Evolutionary conservation across 2,888 invertebrate genomes (phyloP).

Genomic region (Vandiemenella viatica): DNA sequence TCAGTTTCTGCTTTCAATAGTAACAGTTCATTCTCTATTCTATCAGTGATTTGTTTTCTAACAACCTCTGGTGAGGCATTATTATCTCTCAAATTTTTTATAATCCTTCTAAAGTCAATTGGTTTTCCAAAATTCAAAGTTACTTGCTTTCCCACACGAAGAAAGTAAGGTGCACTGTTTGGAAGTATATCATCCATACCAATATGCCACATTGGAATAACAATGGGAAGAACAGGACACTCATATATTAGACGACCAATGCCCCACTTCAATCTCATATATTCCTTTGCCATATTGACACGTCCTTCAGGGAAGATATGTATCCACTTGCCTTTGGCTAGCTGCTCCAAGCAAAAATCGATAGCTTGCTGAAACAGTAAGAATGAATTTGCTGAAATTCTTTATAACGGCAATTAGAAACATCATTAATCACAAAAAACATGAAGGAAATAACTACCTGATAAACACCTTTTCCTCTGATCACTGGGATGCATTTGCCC

Average conservation of each 20-base stretch:
- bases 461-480: conserved; percentile 84
- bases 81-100: conserved; percentile 38
- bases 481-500: conserved; percentile 87
- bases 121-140: conserved; percentile 75
- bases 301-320: conserved; percentile 97
- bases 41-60: conserved; percentile 66
- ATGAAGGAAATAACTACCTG: too few species aligned
- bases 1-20: conserved; percentile 46
- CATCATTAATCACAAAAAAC: too few species aligned
- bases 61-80: conserved; percentile 58
- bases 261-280: conserved; percentile 83
- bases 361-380: conserved; percentile 50
- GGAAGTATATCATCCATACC: conserved; percentile 85
- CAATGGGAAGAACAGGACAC: conserved; percentile 55
- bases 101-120: conserved; percentile 55
- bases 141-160: conserved; percentile 59
- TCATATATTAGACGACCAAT: conserved; percentile 83
- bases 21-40: conserved; percentile 59
- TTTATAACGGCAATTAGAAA: not conserved
- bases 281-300: conserved; percentile 71
- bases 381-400: not conserved
- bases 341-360: conserved; percentile 79
- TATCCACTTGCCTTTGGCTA: conserved; percentile 79
- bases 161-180: conserved; percentile 72
- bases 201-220: conserved; percentile 84